Base-by-base conservation (phyloP, 2,888 invertebrate genomes). In the Galerucella calmariensis region DNA sequence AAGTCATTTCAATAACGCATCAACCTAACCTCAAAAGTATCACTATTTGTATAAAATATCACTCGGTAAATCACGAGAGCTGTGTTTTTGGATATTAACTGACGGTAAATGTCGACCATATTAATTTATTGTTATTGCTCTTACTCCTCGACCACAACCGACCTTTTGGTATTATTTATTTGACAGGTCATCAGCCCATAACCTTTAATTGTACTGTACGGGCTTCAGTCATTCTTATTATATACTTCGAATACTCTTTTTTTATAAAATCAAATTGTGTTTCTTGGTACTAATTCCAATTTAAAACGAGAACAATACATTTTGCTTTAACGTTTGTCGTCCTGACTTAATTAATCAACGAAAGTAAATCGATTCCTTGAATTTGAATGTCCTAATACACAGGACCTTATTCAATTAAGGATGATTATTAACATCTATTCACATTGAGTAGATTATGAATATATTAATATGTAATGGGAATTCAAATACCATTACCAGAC, bases 131-230 rank as follows among this genome's bases (percentile, higher is more conserved):
- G 66, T 65, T 65, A 71, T 71, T 71, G 71, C 65, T 53, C 65
- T 14, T 46, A 48, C 44, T 69, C 24, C 69, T 51, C 51, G 10
- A 59, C 69, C 71, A 44, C 65, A 71, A 71, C 44, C 35, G 27
- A 65, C 71, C 69, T 58, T 58, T 69, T 65, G 9, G 65, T 16
- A 65, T 69, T 73, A 73, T 73, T 73, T 73, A 73, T 41, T 66
- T 69, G 73, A 73, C 73, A 73, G 69, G 48, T 69, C 69, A 73
- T 73, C 66, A 73, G 66, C 59, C 44, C 59, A 58, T 73, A 65
- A 59, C 65, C 69, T 73, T 59, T 51, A 24, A 61, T 48, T 46
- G n/a, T 59, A 9, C 61, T 69, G 35, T 62, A 51, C n/a, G 51
- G 51, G n/a, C 51, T 6, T 51, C 6, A n/a, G n/a, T 5, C n/a